Evolutionary conservation across 1,140 invertebrate genomes (phyloP).

Genomic region (Zaprionus ghesquierei): DNA sequence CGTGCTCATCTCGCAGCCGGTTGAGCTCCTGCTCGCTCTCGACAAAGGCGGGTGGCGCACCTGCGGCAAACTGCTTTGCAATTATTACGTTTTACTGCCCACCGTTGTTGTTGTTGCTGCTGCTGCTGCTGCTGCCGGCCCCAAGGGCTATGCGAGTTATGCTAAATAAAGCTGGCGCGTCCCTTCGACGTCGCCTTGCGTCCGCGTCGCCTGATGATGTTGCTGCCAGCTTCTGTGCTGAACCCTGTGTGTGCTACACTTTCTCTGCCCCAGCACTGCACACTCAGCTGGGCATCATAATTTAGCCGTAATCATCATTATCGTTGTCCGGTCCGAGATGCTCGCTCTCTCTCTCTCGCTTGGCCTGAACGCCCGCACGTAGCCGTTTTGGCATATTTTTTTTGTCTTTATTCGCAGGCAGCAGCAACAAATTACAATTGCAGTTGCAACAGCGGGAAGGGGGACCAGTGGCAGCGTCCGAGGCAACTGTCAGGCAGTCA

Average conservation of each 20-base stretch:
- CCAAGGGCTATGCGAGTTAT: constrained; percentile 59
- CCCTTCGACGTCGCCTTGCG: constrained; percentile 34
- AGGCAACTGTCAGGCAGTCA: constrained; percentile 50
- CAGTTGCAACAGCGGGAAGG: constrained; percentile 6
- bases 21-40: constrained; percentile 38
- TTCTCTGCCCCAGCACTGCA: constrained; percentile 60
- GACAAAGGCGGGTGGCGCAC: constrained; percentile 72
- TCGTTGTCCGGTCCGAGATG: constrained; percentile 65
- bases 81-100: constrained; percentile 73
- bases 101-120: constrained; percentile 39
- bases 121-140: constrained; percentile 18
- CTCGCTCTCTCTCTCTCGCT: too few relatives aligned
- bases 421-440: constrained; percentile 45
- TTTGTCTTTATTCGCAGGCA: constrained; percentile 17
- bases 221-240: constrained; percentile 78
- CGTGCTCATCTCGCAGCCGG: constrained; percentile 66
- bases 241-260: constrained; percentile 67
- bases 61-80: constrained; percentile 80
- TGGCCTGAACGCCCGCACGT: constrained; percentile 75
- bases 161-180: constrained; percentile 65
- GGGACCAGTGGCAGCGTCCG: not conserved
- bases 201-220: constrained; percentile 61
- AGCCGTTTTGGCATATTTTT: constrained; percentile 63
- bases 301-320: constrained; percentile 83
- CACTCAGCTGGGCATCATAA: constrained; percentile 75